phyloP scores from a whole-genome alignment of 2,113 vertebrate species.

The Plectropomus leopardus region DNA sequence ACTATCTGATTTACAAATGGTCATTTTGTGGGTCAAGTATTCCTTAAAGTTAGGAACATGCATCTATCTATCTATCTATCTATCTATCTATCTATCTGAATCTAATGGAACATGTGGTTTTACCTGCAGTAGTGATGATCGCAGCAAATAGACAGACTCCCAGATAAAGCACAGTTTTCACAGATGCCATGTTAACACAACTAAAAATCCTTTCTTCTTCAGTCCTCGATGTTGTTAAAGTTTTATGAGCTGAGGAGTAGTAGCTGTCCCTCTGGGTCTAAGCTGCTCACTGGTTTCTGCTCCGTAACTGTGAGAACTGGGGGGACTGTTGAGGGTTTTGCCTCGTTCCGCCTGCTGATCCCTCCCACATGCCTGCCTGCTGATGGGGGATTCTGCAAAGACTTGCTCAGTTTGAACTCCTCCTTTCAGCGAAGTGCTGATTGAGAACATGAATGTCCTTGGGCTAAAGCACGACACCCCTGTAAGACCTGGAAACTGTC shows the following conservation, averaged over 20 bases:
- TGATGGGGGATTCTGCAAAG: background rate
- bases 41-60: too few species aligned
- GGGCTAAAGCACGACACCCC: background rate
- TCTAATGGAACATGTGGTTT: background rate
- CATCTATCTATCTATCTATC: conserved; percentile 9
- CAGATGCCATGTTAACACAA: conserved; percentile 36
- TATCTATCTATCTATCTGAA: conserved; percentile 2
- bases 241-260: background rate
- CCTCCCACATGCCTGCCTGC: conserved; percentile 56
- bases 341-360: conserved; percentile 41
- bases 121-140: conserved; percentile 60
- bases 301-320: background rate
- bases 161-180: conserved; percentile 39
- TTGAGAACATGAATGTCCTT: background rate
- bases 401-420: conserved; percentile 6
- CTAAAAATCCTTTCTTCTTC: background rate
- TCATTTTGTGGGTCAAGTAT: too few species aligned
- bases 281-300: background rate
- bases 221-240: background rate
- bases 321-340: conserved; percentile 35
- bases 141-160: conserved; percentile 44
- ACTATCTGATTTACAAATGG: too few species aligned
- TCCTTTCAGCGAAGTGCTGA: background rate
- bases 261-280: background rate
- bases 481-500: background rate